These are phyloP conservation scores for Drosophila chauvacae DNA, from an alignment of 1,140 invertebrate genomes.

Conservation along the genomic window DNA sequence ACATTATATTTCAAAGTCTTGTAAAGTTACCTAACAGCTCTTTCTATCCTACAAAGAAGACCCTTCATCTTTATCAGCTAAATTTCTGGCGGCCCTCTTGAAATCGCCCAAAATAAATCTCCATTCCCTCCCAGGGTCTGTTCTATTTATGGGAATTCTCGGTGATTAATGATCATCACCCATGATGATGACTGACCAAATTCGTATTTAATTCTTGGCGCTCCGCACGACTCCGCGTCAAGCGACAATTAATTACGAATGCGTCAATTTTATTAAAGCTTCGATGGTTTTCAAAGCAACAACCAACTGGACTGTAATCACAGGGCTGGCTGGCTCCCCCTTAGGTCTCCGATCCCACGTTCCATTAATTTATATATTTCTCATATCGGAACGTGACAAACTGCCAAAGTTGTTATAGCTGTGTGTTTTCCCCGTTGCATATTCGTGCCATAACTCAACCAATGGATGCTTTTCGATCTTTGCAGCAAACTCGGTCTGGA, in stretches of 20 bases:
- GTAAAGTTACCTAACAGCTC: too few species aligned
- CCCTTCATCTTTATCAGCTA: not conserved
- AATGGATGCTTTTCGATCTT: constrained; percentile 77
- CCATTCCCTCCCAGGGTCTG: constrained; percentile 10
- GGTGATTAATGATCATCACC: constrained; percentile 68
- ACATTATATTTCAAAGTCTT: not conserved
- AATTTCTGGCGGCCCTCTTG: not conserved
- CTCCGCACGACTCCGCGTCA: constrained; percentile 55
- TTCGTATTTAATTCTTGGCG: constrained; percentile 67
- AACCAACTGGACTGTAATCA: constrained; percentile 27
- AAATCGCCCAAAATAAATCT: constrained; percentile 8
- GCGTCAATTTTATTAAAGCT: constrained; percentile 66
- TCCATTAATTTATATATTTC: constrained; percentile 37
- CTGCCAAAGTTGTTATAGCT: constrained; percentile 68
- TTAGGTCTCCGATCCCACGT: constrained; percentile 6
- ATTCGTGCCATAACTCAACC: constrained; percentile 32
- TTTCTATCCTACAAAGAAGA: not conserved
- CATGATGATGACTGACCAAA: constrained; percentile 67
- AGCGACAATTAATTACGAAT: constrained; percentile 71
- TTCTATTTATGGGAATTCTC: constrained; percentile 54
- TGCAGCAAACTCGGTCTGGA: constrained; percentile 95
- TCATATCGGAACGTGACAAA: constrained; percentile 63
- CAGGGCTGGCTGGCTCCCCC: constrained; percentile 14
- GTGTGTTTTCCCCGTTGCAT: constrained; percentile 29
- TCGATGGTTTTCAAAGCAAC: constrained; percentile 38